Evolutionary conservation across 2,888 invertebrate genomes (phyloP).

Genomic region (Pantelozetes paolii): DNA sequence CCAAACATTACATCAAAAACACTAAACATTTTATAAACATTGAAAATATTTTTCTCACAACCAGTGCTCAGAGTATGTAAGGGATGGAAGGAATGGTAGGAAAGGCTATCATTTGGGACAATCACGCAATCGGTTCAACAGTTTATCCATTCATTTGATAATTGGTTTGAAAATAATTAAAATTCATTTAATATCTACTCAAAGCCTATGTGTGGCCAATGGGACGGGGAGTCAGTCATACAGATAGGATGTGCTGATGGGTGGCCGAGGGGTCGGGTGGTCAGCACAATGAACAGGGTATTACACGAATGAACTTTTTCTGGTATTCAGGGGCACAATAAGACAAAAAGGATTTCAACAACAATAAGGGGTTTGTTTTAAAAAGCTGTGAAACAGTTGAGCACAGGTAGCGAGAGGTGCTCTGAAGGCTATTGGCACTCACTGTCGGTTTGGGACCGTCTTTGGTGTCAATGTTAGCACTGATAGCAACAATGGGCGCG

Average conservation of each 20-base stretch:
- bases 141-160: slow-evolving; percentile 13
- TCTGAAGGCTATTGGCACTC: neutral
- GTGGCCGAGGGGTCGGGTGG: too few species aligned
- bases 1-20: neutral
- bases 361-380: too few species aligned
- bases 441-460: neutral
- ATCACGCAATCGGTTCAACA: slow-evolving; percentile 1
- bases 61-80: neutral
- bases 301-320: too few species aligned
- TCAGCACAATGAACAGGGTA: too few species aligned
- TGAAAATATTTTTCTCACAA: neutral
- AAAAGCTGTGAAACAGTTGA: too few species aligned
- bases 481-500: too few species aligned
- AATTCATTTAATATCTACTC: too few species aligned
- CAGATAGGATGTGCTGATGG: too few species aligned
- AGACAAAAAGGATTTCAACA: too few species aligned
- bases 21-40: neutral
- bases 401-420: neutral
- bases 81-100: neutral
- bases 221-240: too few species aligned
- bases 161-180: neutral
- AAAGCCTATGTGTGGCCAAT: too few species aligned
- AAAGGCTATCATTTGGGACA: slow-evolving; percentile 3
- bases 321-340: too few species aligned
- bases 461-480: neutral